These are phyloP conservation scores for Crotalus viridis DNA, from an alignment of 2,113 vertebrate species.

Conservation along the genomic window DNA sequence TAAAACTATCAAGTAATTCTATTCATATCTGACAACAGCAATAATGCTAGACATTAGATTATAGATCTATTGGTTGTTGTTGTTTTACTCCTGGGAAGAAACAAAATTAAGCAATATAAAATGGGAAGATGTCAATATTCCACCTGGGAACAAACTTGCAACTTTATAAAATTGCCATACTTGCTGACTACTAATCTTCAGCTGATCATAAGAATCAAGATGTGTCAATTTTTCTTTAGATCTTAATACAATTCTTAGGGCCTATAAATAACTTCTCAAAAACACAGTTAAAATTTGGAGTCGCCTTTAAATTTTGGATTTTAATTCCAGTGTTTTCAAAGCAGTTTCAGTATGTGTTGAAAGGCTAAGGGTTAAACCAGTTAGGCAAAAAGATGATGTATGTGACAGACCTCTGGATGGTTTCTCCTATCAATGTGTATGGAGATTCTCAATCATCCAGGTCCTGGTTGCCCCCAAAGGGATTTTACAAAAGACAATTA, in stretches of 20 bases:
- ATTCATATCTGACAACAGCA: constrained; percentile 41
- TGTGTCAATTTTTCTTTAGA: not conserved
- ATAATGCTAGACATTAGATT: constrained; percentile 45
- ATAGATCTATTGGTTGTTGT: constrained; percentile 32
- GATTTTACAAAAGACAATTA: not conserved
- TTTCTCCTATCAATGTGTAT: not conserved
- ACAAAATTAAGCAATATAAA: constrained; percentile 37
- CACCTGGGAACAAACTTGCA: constrained; percentile 13
- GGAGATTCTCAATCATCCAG: not conserved
- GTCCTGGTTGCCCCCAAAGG: not conserved
- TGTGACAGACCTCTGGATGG: not conserved
- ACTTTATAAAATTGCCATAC: not conserved
- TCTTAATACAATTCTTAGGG: not conserved
- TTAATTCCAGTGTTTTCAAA: not conserved
- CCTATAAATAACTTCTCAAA: not conserved
- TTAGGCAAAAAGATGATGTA: not conserved
- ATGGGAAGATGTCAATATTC: not conserved
- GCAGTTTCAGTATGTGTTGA: not conserved
- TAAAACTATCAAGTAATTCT: constrained; percentile 47
- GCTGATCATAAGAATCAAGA: constrained; percentile 13
- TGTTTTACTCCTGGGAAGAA: constrained; percentile 17
- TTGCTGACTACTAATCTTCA: constrained; percentile 14
- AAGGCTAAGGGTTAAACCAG: not conserved
- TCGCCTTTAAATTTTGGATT: not conserved
- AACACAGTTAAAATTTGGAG: not conserved